These are phyloP conservation scores for Leptinotarsa haldemani DNA, from an alignment of 2,888 invertebrate species.

Conservation along the genomic window DNA sequence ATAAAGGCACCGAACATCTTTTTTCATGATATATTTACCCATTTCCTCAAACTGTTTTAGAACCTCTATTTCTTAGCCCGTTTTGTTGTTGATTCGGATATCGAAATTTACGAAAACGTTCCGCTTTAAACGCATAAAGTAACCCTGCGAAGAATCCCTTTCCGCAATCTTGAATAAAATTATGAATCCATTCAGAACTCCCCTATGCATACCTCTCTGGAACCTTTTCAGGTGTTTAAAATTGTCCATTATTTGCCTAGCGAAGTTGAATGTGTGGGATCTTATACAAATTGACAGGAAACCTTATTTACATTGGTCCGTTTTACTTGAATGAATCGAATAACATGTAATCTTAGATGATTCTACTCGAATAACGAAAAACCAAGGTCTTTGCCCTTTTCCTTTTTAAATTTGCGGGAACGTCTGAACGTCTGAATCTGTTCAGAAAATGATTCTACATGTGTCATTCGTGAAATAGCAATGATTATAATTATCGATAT, in stretches of 20 bases:
- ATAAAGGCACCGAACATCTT: too few relatives aligned
- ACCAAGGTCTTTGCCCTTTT: constrained; percentile 42
- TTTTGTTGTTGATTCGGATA: background rate
- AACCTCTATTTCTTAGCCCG: background rate
- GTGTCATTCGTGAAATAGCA: too few relatives aligned
- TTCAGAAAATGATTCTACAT: too few relatives aligned
- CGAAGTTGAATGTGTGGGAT: constrained; percentile 49
- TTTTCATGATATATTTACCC: too few relatives aligned
- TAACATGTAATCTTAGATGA: constrained; percentile 51
- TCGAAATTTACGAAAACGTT: background rate
- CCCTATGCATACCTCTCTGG: constrained; percentile 23
- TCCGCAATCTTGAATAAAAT: constrained; percentile 39
- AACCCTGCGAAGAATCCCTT: constrained; percentile 34
- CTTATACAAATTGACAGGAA: constrained; percentile 49
- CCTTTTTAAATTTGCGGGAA: constrained; percentile 33
- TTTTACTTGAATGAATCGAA: constrained; percentile 47
- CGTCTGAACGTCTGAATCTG: constrained; percentile 8
- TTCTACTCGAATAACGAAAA: constrained; percentile 44
- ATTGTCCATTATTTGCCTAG: constrained; percentile 44
- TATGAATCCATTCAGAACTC: constrained; percentile 37
- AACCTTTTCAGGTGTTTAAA: constrained; percentile 48
- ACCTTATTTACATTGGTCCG: constrained; percentile 50
- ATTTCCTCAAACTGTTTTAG: background rate
- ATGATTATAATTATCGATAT: too few relatives aligned
- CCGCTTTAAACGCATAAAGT: constrained; percentile 10